phyloP scores from a whole-genome alignment of 2,113 vertebrate genomes.

The Pitta sordida region DNA sequence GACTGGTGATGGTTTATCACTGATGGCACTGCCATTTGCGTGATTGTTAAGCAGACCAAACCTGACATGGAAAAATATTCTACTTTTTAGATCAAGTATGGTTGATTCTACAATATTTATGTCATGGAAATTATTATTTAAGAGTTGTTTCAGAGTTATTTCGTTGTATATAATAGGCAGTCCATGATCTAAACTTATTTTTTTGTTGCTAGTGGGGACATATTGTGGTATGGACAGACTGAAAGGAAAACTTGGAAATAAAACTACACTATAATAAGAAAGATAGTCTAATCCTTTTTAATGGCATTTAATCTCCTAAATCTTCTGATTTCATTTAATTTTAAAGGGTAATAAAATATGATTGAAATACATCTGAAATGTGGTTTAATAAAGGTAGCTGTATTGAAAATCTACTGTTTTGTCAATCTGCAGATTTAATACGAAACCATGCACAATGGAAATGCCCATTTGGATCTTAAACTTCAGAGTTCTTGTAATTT shows the following conservation, averaged over 20 bases:
- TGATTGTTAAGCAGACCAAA: neutral
- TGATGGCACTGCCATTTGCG: neutral
- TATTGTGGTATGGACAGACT: neutral
- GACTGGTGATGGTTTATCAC: neutral
- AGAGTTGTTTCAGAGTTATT: neutral
- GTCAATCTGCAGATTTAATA: neutral
- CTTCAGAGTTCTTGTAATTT: neutral
- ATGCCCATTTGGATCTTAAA: neutral
- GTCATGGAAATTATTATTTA: neutral
- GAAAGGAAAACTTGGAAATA: neutral
- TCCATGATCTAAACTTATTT: neutral
- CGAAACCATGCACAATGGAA: neutral
- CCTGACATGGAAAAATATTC: neutral
- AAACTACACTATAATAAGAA: neutral
- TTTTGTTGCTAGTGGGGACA: neutral
- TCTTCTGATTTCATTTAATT: constrained; percentile 56
- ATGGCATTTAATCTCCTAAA: constrained; percentile 39
- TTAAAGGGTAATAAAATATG: constrained; percentile 49
- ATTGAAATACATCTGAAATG: constrained; percentile 40
- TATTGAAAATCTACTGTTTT: constrained; percentile 32
- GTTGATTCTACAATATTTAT: neutral
- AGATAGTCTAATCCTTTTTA: constrained; percentile 4
- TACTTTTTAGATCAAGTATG: neutral
- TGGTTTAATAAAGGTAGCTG: constrained; percentile 33
- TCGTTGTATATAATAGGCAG: neutral